Conservation (phyloP, 2,797 vertebrate species). For the Lithobates pipiens region DNA sequence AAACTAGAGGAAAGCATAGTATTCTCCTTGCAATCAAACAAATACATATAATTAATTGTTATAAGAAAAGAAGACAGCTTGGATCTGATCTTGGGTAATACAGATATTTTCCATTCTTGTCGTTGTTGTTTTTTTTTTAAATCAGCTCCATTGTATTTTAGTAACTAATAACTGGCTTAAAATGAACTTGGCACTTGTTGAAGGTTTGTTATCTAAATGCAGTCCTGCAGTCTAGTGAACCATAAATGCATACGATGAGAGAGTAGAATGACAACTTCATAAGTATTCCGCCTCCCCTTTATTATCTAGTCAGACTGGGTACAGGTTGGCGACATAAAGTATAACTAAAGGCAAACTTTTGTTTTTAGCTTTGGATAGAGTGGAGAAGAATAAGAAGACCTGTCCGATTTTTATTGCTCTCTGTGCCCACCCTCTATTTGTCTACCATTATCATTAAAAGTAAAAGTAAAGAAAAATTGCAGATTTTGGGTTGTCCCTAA, state of each 20-base stretch:
- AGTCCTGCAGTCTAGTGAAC: too few relatives aligned
- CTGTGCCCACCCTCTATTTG: too few relatives aligned
- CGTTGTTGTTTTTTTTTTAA: too few relatives aligned
- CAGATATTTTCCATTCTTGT: not conserved
- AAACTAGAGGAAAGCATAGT: not conserved
- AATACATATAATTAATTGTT: not conserved
- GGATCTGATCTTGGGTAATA: not conserved
- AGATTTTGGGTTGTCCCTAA: too few relatives aligned
- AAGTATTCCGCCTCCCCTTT: not conserved
- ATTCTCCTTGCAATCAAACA: not conserved
- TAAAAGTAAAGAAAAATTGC: too few relatives aligned
- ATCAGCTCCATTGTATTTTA: not conserved
- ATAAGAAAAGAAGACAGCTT: not conserved
- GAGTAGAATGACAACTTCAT: not conserved
- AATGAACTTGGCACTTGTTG: too few relatives aligned
- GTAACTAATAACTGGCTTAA: not conserved
- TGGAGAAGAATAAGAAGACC: too few relatives aligned
- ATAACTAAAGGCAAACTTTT: too few relatives aligned
- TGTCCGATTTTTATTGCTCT: too few relatives aligned
- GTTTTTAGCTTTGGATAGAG: too few relatives aligned
- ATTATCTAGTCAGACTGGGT: not conserved
- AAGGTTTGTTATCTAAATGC: too few relatives aligned
- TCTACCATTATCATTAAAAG: too few relatives aligned
- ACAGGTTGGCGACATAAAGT: not conserved
- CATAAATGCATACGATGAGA: not conserved